Conservation (phyloP, 1,140 invertebrate species). For the Drosophila mayri region DNA sequence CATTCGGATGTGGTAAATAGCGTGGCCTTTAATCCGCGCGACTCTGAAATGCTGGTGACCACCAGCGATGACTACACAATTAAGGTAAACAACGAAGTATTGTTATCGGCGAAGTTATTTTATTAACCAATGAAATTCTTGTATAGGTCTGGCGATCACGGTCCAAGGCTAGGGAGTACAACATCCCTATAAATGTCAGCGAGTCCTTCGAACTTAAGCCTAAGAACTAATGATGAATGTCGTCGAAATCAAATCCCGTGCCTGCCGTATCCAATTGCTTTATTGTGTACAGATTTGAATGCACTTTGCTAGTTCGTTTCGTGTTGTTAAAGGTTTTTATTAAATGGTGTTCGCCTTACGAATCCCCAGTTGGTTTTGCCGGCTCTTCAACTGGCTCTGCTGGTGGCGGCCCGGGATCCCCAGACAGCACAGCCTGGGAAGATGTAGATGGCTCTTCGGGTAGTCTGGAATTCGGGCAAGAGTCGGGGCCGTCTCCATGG, state of each 20-base stretch:
- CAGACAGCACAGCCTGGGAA: slow-evolving; percentile 3
- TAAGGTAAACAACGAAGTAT: slow-evolving; percentile 79
- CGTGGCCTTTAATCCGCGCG: slow-evolving; percentile 93
- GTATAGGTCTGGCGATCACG: slow-evolving; percentile 74
- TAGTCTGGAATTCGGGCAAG: background rate
- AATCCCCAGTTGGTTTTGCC: slow-evolving; percentile 7
- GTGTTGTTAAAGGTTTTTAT: slow-evolving; percentile 46
- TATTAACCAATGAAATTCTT: background rate
- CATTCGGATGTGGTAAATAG: slow-evolving; percentile 95
- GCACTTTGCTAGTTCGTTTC: slow-evolving; percentile 23
- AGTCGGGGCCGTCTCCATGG: slow-evolving; percentile 14
- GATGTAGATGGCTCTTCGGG: slow-evolving; percentile 56
- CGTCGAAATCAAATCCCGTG: background rate
- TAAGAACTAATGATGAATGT: slow-evolving; percentile 38
- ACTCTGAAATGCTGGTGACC: slow-evolving; percentile 94
- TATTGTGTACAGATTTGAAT: slow-evolving; percentile 19
- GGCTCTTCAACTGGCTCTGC: slow-evolving; percentile 10
- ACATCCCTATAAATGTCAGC: slow-evolving; percentile 64
- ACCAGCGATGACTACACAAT: slow-evolving; percentile 94
- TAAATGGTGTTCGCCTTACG: slow-evolving; percentile 28
- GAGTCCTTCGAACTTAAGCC: slow-evolving; percentile 76
- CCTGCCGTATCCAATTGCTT: slow-evolving; percentile 11
- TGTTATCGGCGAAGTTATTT: background rate
- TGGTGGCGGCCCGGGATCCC: background rate
- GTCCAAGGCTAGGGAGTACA: slow-evolving; percentile 58